Conservation (phyloP, 2,797 vertebrate genomes). For the Sus cebifrons region DNA sequence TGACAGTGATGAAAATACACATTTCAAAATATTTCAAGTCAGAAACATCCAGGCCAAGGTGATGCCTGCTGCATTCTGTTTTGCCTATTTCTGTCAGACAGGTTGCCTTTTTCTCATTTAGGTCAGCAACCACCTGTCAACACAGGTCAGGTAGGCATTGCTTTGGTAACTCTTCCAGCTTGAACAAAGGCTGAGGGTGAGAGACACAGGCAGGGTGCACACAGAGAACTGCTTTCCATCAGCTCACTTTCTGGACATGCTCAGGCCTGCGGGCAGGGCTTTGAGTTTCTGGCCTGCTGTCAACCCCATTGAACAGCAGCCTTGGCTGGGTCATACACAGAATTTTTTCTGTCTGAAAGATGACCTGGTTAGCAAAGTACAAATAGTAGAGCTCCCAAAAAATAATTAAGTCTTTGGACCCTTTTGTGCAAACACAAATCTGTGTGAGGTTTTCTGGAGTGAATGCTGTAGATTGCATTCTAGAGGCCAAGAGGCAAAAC, state of each 20-base stretch:
- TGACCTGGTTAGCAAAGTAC: constrained; percentile 87
- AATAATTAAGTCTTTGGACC: constrained; percentile 77
- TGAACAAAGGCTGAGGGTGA: constrained; percentile 39
- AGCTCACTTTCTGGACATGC: constrained; percentile 82
- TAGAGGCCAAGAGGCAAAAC: constrained; percentile 80
- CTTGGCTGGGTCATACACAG: constrained; percentile 85
- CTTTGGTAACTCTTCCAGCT: background rate
- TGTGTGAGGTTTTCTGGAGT: constrained; percentile 84
- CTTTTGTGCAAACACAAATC: constrained; percentile 73
- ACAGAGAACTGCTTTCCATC: background rate
- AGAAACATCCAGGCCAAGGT: background rate
- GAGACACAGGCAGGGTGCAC: background rate
- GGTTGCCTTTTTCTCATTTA: background rate
- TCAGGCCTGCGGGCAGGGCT: constrained; percentile 80
- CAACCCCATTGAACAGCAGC: constrained; percentile 87
- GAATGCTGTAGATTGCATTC: constrained; percentile 60
- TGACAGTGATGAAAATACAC: background rate
- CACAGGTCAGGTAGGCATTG: constrained; percentile 25
- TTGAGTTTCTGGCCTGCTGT: constrained; percentile 86
- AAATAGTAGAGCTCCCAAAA: constrained; percentile 81
- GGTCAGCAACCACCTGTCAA: background rate
- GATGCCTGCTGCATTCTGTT: background rate
- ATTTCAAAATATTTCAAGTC: constrained; percentile 59
- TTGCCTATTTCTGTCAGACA: background rate
- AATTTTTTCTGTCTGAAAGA: constrained; percentile 88